These are phyloP conservation scores for Strix uralensis DNA, from an alignment of 2,113 vertebrate genomes.

Conservation along the genomic window DNA sequence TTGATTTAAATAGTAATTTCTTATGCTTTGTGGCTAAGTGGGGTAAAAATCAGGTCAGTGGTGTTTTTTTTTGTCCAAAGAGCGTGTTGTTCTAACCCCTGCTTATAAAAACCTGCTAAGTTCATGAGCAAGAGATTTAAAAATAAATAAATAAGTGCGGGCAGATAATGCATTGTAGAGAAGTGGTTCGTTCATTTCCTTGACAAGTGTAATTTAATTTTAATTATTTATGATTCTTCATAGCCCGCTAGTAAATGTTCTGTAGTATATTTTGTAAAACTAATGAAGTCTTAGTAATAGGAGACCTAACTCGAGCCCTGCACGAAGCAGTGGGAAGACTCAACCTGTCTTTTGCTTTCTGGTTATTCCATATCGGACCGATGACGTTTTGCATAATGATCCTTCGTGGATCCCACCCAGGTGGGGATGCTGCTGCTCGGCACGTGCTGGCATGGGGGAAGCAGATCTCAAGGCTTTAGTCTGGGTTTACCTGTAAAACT, in stretches of 20 bases:
- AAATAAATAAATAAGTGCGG: not conserved
- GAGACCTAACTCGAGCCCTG: conserved; percentile 27
- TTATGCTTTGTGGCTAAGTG: not conserved
- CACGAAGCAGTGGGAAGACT: not conserved
- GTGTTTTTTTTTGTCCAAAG: not conserved
- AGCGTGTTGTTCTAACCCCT: not conserved
- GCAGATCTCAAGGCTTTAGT: not conserved
- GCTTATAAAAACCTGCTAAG: not conserved
- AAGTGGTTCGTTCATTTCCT: conserved; percentile 43
- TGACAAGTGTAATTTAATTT: conserved; percentile 73
- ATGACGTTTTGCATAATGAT: not conserved
- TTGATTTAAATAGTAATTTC: not conserved
- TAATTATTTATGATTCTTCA: conserved; percentile 73
- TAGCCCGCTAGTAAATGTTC: conserved; percentile 57
- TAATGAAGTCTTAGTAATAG: conserved; percentile 67
- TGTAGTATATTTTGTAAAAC: conserved; percentile 70
- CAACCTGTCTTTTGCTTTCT: not conserved
- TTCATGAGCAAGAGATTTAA: not conserved
- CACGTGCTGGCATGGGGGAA: fast-evolving
- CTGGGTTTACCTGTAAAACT: not conserved
- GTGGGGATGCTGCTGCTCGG: not conserved
- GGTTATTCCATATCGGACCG: not conserved
- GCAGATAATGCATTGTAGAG: not conserved
- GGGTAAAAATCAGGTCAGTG: not conserved
- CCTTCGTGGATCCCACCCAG: not conserved